Evolutionary conservation across 1,140 invertebrate species (phyloP).

Genomic region (Brachionus calyciflorus): DNA sequence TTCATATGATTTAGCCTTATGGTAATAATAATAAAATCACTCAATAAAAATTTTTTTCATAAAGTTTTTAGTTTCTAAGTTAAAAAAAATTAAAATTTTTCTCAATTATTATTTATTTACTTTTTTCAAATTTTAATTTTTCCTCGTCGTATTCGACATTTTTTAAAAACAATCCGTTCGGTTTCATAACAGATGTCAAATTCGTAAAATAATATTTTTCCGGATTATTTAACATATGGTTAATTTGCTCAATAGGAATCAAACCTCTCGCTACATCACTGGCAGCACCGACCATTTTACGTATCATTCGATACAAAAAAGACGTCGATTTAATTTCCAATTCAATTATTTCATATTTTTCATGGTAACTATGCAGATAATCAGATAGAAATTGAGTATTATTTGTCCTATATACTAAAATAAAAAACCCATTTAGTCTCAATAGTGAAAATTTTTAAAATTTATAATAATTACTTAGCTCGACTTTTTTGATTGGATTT

Average conservation of each 20-base stretch:
- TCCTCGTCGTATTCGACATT: conserved; percentile 16
- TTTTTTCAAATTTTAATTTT: neutral
- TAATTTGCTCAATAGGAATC: conserved; percentile 22
- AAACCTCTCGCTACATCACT: conserved; percentile 15
- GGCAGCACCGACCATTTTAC: conserved; percentile 44
- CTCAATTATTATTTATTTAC: neutral
- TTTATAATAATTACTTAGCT: conserved; percentile 13
- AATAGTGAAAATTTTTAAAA: too few relatives aligned
- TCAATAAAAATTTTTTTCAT: too few relatives aligned
- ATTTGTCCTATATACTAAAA: neutral
- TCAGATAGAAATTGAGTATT: conserved; percentile 7
- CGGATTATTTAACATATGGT: neutral
- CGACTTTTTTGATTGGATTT: conserved; percentile 26
- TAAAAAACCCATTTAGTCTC: too few relatives aligned
- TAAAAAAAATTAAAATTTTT: too few relatives aligned
- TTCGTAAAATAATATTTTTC: conserved; percentile 9
- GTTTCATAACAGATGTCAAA: conserved; percentile 32
- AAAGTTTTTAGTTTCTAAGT: neutral
- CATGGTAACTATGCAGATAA: neutral
- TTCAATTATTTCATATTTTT: conserved; percentile 28
- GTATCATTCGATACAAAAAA: conserved; percentile 46
- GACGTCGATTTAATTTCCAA: conserved; percentile 3
- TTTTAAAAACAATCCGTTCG: conserved; percentile 30
- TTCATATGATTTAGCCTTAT: too few relatives aligned
- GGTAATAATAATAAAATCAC: too few relatives aligned